A percentile compares a stretch with the other conserved stretches of the same genome.
phyloP scores from a whole-genome alignment of 1,140 invertebrate species.

The Arctopsyche grandis region DNA sequence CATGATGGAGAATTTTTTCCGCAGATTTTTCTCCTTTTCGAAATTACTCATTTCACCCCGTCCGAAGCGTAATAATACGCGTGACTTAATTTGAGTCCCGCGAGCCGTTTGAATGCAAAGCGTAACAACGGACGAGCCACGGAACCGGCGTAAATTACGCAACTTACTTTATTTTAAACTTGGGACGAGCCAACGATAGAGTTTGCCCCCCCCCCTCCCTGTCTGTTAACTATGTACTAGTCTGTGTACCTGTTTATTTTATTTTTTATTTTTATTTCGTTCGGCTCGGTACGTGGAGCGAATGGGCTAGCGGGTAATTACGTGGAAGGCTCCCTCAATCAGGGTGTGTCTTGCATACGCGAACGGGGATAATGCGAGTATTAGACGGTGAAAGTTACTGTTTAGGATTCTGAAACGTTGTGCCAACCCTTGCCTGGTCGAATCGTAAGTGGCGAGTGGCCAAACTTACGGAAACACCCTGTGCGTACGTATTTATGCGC shows the following conservation, averaged over 20 bases:
- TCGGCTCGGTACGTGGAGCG: background rate
- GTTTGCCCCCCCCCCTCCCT: too few relatives aligned
- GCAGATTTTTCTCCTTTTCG: background rate
- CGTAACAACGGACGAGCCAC: background rate
- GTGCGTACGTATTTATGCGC: too few relatives aligned
- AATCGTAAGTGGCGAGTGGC: too few relatives aligned
- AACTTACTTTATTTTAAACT: background rate
- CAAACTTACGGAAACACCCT: too few relatives aligned
- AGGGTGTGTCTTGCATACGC: constrained; percentile 6
- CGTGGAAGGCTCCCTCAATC: background rate
- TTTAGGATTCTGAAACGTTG: too few relatives aligned
- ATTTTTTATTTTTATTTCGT: background rate
- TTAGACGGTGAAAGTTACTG: too few relatives aligned
- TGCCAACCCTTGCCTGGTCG: too few relatives aligned
- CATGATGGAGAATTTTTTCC: background rate
- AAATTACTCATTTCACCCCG: constrained; percentile 11
- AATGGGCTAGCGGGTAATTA: background rate
- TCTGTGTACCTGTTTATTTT: background rate
- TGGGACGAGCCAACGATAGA: background rate
- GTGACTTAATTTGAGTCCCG: constrained; percentile 16
- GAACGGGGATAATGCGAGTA: background rate
- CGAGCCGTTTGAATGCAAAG: constrained; percentile 3
- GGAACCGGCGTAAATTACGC: background rate
- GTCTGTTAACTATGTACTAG: background rate
- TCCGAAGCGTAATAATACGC: constrained; percentile 18